Conservation (phyloP, 2,113 vertebrate genomes). For the Leucoraja erinaceus region DNA sequence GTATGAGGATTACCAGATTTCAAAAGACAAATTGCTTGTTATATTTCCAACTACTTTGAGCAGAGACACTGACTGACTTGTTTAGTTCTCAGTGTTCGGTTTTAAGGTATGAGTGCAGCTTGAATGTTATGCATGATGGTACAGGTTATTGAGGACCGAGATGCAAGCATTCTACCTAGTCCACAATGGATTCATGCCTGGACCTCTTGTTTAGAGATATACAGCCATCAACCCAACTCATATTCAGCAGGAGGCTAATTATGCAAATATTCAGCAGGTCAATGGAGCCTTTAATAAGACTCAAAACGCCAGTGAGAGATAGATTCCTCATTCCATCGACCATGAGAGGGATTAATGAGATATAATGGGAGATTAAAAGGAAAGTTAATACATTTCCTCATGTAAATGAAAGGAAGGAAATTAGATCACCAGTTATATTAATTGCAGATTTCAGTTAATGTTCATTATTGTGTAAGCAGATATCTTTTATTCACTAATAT, state of each 20-base stretch:
- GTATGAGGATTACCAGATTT: neutral
- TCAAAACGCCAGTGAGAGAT: neutral
- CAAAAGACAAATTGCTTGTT: neutral
- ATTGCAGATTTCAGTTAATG: neutral
- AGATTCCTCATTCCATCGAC: neutral
- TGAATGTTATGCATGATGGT: neutral
- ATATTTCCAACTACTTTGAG: neutral
- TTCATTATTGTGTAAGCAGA: neutral
- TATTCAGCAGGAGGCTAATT: neutral
- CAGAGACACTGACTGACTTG: neutral
- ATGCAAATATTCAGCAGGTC: neutral
- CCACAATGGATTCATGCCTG: neutral
- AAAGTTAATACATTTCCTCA: neutral
- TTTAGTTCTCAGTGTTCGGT: neutral
- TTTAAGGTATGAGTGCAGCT: neutral
- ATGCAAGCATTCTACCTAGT: neutral
- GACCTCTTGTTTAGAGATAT: neutral
- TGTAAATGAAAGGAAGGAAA: neutral
- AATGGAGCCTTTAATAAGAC: neutral
- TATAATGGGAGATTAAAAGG: neutral
- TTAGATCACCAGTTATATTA: neutral
- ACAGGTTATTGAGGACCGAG: neutral
- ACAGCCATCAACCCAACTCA: neutral
- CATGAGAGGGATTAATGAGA: neutral
- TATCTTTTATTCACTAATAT: neutral